Evolutionary conservation across 1,140 invertebrate genomes (phyloP), one percentile per base, ranked within the genome.

Genomic region (Cydia pomonella): DNA sequence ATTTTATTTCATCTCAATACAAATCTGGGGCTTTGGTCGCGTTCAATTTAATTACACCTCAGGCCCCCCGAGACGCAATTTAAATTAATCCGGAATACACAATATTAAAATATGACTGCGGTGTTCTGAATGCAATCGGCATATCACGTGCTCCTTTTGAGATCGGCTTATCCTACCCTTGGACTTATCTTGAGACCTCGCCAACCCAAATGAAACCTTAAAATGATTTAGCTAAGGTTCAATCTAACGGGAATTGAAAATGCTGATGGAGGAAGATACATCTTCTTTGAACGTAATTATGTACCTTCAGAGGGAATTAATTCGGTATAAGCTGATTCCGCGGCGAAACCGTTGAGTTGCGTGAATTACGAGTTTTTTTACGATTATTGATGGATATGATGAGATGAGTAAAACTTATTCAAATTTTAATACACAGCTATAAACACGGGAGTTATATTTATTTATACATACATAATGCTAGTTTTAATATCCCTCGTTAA

Each of bases 71-170:
- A 33, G 29, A 69, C 64, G 27, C 82, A 81, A 86, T 84, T 86
- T 82, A 76, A 82, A 87, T 89, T 87, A 91, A 91, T 92, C 85
- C 86, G 83, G 83, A 88, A 87, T 85, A 84, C 86, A 87, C 89
- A 84, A 89, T 90, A 92, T 92, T 90, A 90, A 90, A 92, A 92
- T 92, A 92, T 89, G 88, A 87, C 84, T 89, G 79, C 79, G 80
- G 76, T 72, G 72, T 47, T 76, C 80, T 78, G 76, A 78, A 82
- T 83, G 85, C 88, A 89, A 90, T 92, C 90, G 87, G 81, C 85
- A 84, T 86, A 92, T 90, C 90, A 90, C 89, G 86, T 86, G 88
- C 89, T 86, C 86, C 87, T 88, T 85, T 87, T 83, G 76, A 87
- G 91, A 91, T 85, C 86, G 83, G 83, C 84, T 91, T 89, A 87